Percentiles rank a stretch among this genome's conserved stretches.
Evolutionary conservation across 2,113 vertebrate genomes (phyloP).

Genomic region (Tragelaphus buxtoni): DNA sequence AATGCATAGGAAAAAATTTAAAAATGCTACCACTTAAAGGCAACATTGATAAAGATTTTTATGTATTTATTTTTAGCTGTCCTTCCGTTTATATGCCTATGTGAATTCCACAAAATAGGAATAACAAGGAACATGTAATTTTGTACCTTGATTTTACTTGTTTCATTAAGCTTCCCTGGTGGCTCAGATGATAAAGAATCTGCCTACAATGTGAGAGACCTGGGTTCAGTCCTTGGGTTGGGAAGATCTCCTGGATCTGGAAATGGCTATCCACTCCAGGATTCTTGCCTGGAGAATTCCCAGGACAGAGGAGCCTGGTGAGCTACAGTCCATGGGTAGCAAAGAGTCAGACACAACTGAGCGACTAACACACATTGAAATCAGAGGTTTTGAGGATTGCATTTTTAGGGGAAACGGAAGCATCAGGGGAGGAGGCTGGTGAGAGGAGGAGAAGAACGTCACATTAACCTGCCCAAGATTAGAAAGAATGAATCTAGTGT

Average conservation of each 20-base stretch:
- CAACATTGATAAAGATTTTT: neutral
- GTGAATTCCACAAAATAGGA: slow-evolving; percentile 6
- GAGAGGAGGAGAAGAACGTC: neutral
- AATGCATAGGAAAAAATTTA: neutral
- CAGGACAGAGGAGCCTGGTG: neutral
- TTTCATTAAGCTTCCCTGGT: neutral
- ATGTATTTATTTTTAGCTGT: neutral
- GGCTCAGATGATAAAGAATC: neutral
- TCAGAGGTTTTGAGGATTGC: neutral
- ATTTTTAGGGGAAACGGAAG: neutral
- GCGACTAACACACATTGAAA: neutral
- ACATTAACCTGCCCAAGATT: neutral
- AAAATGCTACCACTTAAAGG: neutral
- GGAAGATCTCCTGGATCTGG: neutral
- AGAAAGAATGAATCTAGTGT: neutral
- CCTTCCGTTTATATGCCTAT: neutral
- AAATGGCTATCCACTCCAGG: neutral
- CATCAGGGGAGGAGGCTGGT: neutral
- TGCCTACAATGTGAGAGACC: neutral
- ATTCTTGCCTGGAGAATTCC: neutral
- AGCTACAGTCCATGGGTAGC: neutral
- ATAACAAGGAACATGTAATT: neutral
- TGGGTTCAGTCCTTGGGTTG: neutral
- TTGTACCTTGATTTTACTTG: neutral
- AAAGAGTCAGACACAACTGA: neutral